A percentile compares a stretch with the other conserved stretches of the same genome.
phyloP scores from a whole-genome alignment of 2,888 invertebrate genomes.

The Hesperia comma region DNA sequence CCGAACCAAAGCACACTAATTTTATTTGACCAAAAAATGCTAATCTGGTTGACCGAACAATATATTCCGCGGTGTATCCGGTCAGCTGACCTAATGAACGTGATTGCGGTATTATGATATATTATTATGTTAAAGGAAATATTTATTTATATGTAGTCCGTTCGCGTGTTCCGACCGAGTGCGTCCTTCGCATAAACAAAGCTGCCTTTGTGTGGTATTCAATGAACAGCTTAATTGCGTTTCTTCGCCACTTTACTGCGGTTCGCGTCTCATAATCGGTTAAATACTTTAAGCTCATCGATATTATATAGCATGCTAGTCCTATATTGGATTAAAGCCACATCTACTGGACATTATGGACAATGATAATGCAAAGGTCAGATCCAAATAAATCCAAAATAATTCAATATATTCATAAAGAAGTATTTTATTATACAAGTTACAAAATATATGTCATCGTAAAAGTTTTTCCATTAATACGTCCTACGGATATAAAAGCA shows the following conservation, averaged over 20 bases:
- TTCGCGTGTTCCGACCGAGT: conserved; percentile 60
- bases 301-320: not conserved
- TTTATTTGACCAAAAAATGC: conserved; percentile 4
- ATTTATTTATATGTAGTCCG: conserved; percentile 44
- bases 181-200: conserved; percentile 68
- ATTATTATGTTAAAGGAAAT: conserved; percentile 8
- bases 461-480: no score
- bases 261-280: conserved; percentile 64
- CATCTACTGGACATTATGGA: no score
- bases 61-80: conserved; percentile 24
- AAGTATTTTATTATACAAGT: no score
- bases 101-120: conserved; percentile 41
- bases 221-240: conserved; percentile 78
- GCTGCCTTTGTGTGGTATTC: conserved; percentile 68
- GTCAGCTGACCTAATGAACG: conserved; percentile 8
- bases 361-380: no score
- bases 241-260: conserved; percentile 61
- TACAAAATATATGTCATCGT: no score
- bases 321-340: no score
- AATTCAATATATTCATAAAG: no score
- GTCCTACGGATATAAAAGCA: no score
- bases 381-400: no score
- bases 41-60: conserved; percentile 17
- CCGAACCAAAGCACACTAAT: conserved; percentile 6
- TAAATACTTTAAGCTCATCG: conserved; percentile 55